A percentile compares a stretch with the other conserved stretches of the same genome.
Evolutionary conservation across 1,140 invertebrate genomes (phyloP).

Genomic region (Mizuhopecten yessoensis): DNA sequence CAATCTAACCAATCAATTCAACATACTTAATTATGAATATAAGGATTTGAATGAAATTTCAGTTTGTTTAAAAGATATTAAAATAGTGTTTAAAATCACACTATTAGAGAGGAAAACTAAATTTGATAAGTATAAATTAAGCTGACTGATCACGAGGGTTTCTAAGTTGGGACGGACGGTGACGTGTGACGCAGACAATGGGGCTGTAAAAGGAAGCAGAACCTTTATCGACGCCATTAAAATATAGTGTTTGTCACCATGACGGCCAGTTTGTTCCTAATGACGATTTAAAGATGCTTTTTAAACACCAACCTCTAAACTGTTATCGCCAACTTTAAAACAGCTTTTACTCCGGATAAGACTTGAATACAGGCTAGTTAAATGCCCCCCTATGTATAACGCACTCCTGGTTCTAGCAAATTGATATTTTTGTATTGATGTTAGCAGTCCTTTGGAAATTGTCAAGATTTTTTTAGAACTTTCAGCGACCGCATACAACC

Average conservation of each 20-base stretch:
- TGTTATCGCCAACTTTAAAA: constrained; percentile 21
- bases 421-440: constrained; percentile 32
- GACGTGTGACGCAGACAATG: not conserved
- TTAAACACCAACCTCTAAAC: constrained; percentile 19
- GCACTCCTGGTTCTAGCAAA: not conserved
- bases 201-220: not conserved
- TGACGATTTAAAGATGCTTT: constrained; percentile 26
- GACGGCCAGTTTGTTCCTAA: constrained; percentile 1
- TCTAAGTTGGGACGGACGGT: not conserved
- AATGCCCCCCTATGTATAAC: not conserved
- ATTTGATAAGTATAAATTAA: not conserved
- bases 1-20: not conserved
- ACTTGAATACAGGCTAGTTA: not conserved
- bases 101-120: not conserved
- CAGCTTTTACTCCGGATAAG: constrained; percentile 17
- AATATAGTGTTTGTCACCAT: constrained; percentile 34
- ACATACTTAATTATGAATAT: not conserved
- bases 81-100: not conserved
- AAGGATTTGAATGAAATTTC: not conserved
- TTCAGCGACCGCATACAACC: not conserved
- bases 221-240: constrained; percentile 26
- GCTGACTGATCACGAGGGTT: not conserved
- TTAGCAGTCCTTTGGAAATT: not conserved
- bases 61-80: not conserved
- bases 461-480: not conserved